Conservation (phyloP, 2,797 vertebrate species). For the Halcyon leucocephala region DNA sequence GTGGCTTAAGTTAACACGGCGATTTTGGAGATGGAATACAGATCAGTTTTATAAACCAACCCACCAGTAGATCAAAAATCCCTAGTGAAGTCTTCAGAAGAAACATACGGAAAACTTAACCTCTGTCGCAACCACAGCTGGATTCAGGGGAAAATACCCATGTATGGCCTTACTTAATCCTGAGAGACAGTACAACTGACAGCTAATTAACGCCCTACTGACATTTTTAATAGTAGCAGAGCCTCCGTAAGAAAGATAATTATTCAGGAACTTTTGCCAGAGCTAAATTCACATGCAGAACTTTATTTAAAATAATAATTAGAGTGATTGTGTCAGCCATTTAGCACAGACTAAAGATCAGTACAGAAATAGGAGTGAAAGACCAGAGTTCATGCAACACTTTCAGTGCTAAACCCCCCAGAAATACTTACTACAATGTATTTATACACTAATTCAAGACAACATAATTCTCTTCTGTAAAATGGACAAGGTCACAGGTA, state of each 20-base stretch:
- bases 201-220: background rate
- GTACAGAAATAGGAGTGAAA: background rate
- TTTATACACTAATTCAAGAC: background rate
- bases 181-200: background rate
- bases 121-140: background rate
- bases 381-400: background rate
- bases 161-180: background rate
- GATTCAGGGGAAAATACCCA: background rate
- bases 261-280: background rate
- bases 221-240: background rate
- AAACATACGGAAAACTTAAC: background rate
- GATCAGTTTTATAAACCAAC: background rate
- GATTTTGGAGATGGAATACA: background rate
- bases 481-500: background rate
- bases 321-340: background rate
- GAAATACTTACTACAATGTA: fast-evolving
- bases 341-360: background rate
- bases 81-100: background rate
- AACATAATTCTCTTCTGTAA: background rate
- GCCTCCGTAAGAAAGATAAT: background rate
- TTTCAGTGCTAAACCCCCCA: background rate
- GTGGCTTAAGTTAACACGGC: background rate
- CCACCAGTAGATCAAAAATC: background rate
- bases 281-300: background rate
- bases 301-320: background rate